phyloP scores from a whole-genome alignment of 2,888 invertebrate genomes.

The Synanthedon vespiformis region DNA sequence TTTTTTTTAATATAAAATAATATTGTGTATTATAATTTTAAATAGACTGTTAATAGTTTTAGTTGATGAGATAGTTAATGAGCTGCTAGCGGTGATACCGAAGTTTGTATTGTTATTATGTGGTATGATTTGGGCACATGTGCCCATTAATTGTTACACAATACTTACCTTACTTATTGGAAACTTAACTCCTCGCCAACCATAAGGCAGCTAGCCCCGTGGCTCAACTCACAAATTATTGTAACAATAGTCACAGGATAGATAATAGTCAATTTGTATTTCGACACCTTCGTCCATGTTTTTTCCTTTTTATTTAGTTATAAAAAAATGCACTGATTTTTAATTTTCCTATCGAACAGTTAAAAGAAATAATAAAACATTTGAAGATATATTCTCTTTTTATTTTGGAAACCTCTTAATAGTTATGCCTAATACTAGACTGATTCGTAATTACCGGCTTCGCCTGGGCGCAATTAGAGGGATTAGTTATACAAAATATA shows the following conservation, averaged over 20 bases:
- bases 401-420: slow-evolving; percentile 1
- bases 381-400: slow-evolving; percentile 14
- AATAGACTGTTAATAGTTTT: slow-evolving; percentile 70
- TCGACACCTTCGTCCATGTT: slow-evolving; percentile 35
- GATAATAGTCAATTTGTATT: slow-evolving; percentile 13
- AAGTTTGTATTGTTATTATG: slow-evolving; percentile 4
- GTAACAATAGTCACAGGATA: slow-evolving; percentile 17
- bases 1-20: slow-evolving; percentile 37
- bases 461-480: too few relatives aligned
- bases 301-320: slow-evolving; percentile 41
- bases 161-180: background rate
- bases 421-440: too few relatives aligned
- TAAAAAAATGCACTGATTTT: slow-evolving; percentile 57
- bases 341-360: slow-evolving; percentile 40
- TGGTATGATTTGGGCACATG: background rate
- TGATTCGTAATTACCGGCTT: too few relatives aligned
- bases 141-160: background rate
- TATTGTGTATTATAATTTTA: slow-evolving; percentile 67
- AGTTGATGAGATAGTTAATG: slow-evolving; percentile 38
- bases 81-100: slow-evolving; percentile 40
- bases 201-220: too few relatives aligned
- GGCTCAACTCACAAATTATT: slow-evolving; percentile 33
- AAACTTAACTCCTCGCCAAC: background rate
- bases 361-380: slow-evolving; percentile 45
- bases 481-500: too few relatives aligned